These are phyloP conservation scores for Pseudorectes ferrugineus DNA, from an alignment of 2,113 vertebrate species.

Conservation along the genomic window DNA sequence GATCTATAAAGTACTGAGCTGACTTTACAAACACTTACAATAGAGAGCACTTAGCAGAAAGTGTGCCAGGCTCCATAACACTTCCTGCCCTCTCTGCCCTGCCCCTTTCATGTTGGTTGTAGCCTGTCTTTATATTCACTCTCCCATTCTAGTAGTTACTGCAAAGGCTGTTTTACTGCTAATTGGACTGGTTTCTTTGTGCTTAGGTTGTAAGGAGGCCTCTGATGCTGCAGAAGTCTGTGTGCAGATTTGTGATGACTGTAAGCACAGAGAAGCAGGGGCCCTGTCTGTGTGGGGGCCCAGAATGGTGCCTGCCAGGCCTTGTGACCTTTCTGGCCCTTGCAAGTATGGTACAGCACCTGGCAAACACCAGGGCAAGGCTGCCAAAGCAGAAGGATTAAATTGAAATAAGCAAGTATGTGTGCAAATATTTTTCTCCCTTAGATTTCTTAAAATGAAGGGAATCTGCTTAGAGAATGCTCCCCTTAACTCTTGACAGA, in stretches of 20 bases:
- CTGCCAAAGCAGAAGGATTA: background rate
- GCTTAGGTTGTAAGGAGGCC: accelerated
- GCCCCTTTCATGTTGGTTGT: accelerated
- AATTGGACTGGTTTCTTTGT: background rate
- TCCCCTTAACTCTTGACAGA: background rate
- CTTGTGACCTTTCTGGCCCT: background rate
- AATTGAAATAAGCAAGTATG: background rate
- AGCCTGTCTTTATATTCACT: background rate
- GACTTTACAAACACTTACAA: accelerated
- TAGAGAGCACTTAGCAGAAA: background rate
- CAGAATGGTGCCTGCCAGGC: accelerated
- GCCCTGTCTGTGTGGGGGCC: accelerated
- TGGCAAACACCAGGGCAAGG: background rate
- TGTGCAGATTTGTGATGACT: accelerated
- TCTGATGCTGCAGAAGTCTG: background rate
- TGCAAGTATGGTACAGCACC: background rate
- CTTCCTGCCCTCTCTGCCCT: too few relatives aligned
- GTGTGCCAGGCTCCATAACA: accelerated
- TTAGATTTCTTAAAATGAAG: background rate
- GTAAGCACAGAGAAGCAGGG: background rate
- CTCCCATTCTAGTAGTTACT: background rate
- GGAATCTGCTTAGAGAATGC: background rate
- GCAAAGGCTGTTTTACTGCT: too few relatives aligned
- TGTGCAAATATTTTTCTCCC: background rate
- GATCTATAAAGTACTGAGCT: accelerated